A percentile compares a stretch with the other conserved stretches of the same genome.
These are phyloP conservation scores for Paratilapia polleni DNA, from an alignment of 2,113 vertebrate genomes.

Conservation along the genomic window DNA sequence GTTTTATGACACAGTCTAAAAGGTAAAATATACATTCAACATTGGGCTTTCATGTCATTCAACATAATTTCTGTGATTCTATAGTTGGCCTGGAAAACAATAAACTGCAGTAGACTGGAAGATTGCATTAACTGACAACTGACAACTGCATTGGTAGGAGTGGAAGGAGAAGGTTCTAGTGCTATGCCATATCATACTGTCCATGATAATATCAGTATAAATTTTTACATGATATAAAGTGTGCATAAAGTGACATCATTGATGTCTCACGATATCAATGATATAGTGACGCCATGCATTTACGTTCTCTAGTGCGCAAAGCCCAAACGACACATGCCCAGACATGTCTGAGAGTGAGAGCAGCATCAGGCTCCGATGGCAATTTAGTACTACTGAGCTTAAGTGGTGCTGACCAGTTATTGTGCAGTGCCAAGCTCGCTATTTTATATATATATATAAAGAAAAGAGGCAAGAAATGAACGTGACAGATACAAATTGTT, in stretches of 20 bases:
- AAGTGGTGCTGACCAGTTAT: too few relatives aligned
- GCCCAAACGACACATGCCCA: not conserved
- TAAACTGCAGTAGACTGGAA: not conserved
- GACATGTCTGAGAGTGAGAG: not conserved
- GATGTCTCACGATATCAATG: too few relatives aligned
- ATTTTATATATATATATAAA: too few relatives aligned
- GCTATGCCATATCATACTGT: too few relatives aligned
- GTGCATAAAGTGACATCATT: too few relatives aligned
- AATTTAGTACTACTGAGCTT: not conserved
- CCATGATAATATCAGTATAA: too few relatives aligned
- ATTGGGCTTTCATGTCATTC: not conserved
- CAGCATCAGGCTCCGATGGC: fast-evolving
- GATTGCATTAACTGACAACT: not conserved
- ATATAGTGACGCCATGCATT: too few relatives aligned
- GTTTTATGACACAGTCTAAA: not conserved
- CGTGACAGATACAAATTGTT: too few relatives aligned
- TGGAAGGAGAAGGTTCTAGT: too few relatives aligned
- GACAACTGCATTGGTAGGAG: not conserved
- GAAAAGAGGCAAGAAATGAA: too few relatives aligned
- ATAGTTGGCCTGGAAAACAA: not conserved
- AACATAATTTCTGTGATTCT: not conserved
- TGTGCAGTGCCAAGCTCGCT: not conserved
- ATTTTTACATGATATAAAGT: too few relatives aligned
- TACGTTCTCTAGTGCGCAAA: too few relatives aligned
- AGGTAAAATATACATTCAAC: not conserved